Percentiles rank a stretch among this genome's conserved stretches.
phyloP scores from a whole-genome alignment of 1,140 invertebrate species.

The Atta cephalotes region DNA sequence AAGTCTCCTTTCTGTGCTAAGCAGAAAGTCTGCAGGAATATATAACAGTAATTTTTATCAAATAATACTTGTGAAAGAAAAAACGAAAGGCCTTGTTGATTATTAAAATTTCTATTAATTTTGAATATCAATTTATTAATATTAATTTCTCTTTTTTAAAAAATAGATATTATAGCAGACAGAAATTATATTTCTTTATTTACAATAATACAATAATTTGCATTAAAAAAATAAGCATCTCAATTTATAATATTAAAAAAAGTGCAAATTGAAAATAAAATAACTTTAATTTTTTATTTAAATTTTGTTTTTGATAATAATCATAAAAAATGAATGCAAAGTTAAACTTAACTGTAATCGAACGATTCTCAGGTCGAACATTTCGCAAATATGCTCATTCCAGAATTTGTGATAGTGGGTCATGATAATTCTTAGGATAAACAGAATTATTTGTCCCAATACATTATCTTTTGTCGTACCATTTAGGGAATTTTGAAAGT shows the following conservation, averaged over 20 bases:
- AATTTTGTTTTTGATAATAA: neutral
- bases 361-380: slow-evolving; percentile 11
- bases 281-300: slow-evolving; percentile 11
- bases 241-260: neutral
- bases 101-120: neutral
- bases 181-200: neutral
- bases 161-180: neutral
- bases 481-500: slow-evolving; percentile 22
- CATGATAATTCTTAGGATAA: slow-evolving; percentile 74
- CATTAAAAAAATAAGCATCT: neutral
- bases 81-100: neutral
- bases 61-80: slow-evolving; percentile 15
- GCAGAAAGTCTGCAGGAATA: neutral
- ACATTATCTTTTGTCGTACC: slow-evolving; percentile 35
- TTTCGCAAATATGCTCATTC: neutral
- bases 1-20: neutral
- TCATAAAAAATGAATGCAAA: neutral
- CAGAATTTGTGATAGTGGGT: slow-evolving; percentile 11
- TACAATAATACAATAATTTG: neutral
- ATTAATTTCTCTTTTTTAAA: neutral
- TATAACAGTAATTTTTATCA: slow-evolving; percentile 1
- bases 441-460: slow-evolving; percentile 63
- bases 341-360: slow-evolving; percentile 25
- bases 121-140: neutral
- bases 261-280: neutral